phyloP scores from a whole-genome alignment of 2,113 vertebrate species.

The Semnornis frantzii region DNA sequence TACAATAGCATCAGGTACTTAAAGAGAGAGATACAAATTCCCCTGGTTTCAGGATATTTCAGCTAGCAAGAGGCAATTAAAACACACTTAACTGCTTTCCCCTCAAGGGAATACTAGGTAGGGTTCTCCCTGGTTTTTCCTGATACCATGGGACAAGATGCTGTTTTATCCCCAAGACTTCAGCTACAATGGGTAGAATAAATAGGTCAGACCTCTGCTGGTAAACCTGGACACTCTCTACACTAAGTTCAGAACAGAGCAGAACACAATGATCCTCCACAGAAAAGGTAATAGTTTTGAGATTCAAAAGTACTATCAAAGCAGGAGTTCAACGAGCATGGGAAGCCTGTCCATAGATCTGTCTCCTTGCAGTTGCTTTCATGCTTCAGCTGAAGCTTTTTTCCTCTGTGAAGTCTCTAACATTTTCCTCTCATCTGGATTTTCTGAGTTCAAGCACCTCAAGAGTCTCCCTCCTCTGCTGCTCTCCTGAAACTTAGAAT shows the following conservation, averaged over 20 bases:
- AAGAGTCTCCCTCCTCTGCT: too few relatives aligned
- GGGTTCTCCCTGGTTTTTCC: not conserved
- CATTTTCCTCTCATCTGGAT: too few relatives aligned
- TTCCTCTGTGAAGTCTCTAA: too few relatives aligned
- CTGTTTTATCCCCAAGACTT: not conserved
- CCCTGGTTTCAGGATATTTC: not conserved
- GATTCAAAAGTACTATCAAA: not conserved
- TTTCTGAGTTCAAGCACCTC: too few relatives aligned
- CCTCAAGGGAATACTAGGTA: not conserved
- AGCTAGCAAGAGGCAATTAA: constrained; percentile 19
- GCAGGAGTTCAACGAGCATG: not conserved
- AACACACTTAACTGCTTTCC: not conserved
- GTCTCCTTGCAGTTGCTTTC: not conserved
- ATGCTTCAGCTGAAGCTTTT: not conserved
- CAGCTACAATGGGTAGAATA: not conserved
- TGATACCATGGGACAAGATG: fast-evolving
- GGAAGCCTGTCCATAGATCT: not conserved
- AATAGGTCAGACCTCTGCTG: not conserved
- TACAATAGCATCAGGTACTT: not conserved
- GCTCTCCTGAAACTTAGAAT: too few relatives aligned
- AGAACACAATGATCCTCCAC: not conserved
- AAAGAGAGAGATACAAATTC: not conserved
- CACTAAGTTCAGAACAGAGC: not conserved
- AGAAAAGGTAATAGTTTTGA: not conserved
- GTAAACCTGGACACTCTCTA: fast-evolving